These are phyloP conservation scores for Phaedon cochleariae DNA, from an alignment of 2,888 invertebrate genomes.

Conservation along the genomic window DNA sequence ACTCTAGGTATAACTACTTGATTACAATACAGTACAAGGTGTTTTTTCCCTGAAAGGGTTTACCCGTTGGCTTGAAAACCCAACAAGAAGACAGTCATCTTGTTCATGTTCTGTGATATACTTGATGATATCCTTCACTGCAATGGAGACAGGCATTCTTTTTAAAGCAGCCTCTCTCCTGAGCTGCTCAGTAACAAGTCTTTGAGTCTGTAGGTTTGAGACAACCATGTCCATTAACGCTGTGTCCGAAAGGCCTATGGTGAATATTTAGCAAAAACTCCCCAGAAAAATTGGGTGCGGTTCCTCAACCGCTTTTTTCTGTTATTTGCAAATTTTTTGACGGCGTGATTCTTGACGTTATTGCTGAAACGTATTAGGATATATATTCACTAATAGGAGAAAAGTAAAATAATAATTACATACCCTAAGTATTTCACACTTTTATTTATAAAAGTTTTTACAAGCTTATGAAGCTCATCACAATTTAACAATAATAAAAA, in stretches of 20 bases:
- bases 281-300: constrained; percentile 30
- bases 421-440: no score
- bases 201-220: constrained; percentile 93
- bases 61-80: constrained; percentile 92
- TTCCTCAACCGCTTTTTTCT: constrained; percentile 18
- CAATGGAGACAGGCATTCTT: constrained; percentile 86
- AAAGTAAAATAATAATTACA: no score
- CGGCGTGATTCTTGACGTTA: background rate
- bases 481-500: no score
- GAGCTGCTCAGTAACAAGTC: constrained; percentile 91
- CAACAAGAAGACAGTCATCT: constrained; percentile 91
- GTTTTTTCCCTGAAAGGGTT: constrained; percentile 96
- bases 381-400: no score
- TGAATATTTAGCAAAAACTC: constrained; percentile 57
- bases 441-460: no score
- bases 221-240: constrained; percentile 94
- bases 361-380: background rate
- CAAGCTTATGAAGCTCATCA: no score
- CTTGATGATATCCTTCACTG: constrained; percentile 92
- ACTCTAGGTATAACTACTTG: background rate
- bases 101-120: constrained; percentile 90
- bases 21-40: constrained; percentile 84
- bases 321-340: background rate
- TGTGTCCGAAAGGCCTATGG: constrained; percentile 88
- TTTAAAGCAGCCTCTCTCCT: constrained; percentile 89